Conservation (phyloP, 2,888 invertebrate species). For the Hermaeophaga mercurialis region DNA sequence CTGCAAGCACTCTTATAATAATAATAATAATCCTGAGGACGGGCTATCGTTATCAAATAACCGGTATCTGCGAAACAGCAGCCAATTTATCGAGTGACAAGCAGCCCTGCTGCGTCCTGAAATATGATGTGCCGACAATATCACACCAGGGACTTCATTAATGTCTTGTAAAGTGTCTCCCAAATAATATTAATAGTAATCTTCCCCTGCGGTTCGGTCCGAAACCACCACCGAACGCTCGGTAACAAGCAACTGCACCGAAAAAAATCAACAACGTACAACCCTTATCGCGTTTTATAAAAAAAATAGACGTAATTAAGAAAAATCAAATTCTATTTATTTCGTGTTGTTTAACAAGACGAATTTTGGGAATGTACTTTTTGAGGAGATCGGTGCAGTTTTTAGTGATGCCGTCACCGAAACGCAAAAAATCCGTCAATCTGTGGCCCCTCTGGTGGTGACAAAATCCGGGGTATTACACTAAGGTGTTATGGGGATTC, state of each 20-base stretch:
- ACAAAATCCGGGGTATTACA: slow-evolving; percentile 29
- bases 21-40: slow-evolving; percentile 38
- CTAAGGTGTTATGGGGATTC: slow-evolving; percentile 35
- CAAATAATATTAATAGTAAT: slow-evolving; percentile 60
- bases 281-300: too few relatives aligned
- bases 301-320: too few relatives aligned
- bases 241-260: slow-evolving; percentile 13
- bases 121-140: slow-evolving; percentile 59
- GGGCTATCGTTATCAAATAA: slow-evolving; percentile 42
- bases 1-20: too few relatives aligned
- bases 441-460: slow-evolving; percentile 34
- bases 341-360: too few relatives aligned
- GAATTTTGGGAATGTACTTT: too few relatives aligned
- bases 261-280: too few relatives aligned
- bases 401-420: background rate
- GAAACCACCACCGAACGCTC: too few relatives aligned
- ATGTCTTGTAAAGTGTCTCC: slow-evolving; percentile 59
- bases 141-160: slow-evolving; percentile 60
- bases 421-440: slow-evolving; percentile 33
- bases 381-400: slow-evolving; percentile 15
- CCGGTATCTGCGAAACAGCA: slow-evolving; percentile 37
- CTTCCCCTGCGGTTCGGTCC: too few relatives aligned
- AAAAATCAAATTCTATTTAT: too few relatives aligned
- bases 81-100: slow-evolving; percentile 55
- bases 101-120: slow-evolving; percentile 51